These are phyloP conservation scores for Caenorhabditis afra DNA, from an alignment of 2,888 invertebrate genomes.

Conservation along the genomic window DNA sequence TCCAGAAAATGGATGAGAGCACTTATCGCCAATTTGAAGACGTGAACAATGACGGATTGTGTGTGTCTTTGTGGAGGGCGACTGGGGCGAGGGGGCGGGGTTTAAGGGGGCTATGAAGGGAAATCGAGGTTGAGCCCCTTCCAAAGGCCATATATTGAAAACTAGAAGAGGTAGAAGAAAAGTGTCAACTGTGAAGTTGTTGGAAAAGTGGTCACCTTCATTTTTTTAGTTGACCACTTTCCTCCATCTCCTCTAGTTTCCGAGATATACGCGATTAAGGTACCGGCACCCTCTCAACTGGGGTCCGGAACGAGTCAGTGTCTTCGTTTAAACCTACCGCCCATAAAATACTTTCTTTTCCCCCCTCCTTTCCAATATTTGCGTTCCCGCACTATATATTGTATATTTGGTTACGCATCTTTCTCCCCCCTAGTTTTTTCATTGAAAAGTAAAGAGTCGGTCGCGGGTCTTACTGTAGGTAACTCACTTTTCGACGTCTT, in stretches of 20 bases:
- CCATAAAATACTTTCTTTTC: constrained; percentile 8
- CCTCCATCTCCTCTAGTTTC: too few species aligned
- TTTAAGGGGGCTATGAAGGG: background rate
- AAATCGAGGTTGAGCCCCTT: too few species aligned
- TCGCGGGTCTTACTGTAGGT: constrained; percentile 14
- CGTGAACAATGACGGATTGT: constrained; percentile 14
- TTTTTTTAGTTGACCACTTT: too few species aligned
- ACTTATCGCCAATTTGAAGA: constrained; percentile 49
- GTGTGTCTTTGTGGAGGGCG: background rate
- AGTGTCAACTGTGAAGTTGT: background rate
- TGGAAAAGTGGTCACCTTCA: background rate
- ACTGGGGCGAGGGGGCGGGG: background rate
- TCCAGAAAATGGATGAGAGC: constrained; percentile 27
- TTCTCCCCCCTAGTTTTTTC: too few species aligned
- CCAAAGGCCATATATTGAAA: too few species aligned
- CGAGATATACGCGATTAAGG: too few species aligned
- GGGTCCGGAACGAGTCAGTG: too few species aligned
- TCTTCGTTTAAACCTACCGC: background rate
- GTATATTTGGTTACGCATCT: too few species aligned
- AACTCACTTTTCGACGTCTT: too few species aligned
- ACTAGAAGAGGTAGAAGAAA: background rate
- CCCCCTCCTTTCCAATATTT: constrained; percentile 9
- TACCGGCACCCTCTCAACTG: too few species aligned
- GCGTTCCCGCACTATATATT: background rate
- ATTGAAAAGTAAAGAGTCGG: too few species aligned